Evolutionary conservation across 2,797 vertebrate species (phyloP).

Genomic region (Propithecus deckenii): DNA sequence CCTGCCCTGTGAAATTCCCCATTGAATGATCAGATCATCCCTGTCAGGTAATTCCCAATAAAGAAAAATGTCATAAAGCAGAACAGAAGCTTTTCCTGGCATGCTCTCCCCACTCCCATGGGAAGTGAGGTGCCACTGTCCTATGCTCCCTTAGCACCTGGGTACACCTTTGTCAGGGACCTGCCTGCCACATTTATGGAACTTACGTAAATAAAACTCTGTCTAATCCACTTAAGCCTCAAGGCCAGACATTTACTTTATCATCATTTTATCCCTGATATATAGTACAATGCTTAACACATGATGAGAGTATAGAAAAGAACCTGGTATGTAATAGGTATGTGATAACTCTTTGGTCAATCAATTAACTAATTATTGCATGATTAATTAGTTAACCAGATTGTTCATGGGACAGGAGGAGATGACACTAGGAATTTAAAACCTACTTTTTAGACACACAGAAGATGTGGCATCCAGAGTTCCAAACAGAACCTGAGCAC

Average conservation of each 20-base stretch:
- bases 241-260: neutral
- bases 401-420: neutral
- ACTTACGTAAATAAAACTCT: neutral
- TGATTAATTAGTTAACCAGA: neutral
- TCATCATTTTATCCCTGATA: neutral
- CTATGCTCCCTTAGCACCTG: neutral
- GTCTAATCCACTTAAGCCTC: neutral
- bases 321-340: neutral
- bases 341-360: neutral
- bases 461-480: neutral
- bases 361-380: neutral
- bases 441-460: neutral
- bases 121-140: neutral
- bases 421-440: neutral
- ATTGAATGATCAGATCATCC: neutral
- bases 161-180: neutral
- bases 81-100: neutral
- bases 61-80: neutral
- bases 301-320: neutral
- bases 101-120: neutral
- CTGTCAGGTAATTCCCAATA: neutral
- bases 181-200: neutral
- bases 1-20: neutral
- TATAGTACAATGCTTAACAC: neutral
- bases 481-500: neutral